These are phyloP conservation scores for Pterobdella sp. DNA, from an alignment of 2,888 invertebrate species.

Conservation along the genomic window DNA sequence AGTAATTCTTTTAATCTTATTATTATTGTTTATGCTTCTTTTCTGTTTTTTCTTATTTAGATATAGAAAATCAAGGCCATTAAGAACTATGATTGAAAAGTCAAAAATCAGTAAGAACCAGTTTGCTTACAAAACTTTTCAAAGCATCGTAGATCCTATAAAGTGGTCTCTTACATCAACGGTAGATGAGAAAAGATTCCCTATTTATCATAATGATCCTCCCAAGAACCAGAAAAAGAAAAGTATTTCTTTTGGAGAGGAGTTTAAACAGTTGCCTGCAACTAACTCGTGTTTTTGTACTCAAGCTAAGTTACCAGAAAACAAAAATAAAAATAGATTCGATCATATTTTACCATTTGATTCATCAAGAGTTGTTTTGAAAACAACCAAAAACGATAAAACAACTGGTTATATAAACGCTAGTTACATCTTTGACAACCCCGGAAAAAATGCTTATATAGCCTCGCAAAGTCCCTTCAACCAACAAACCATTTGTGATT, in stretches of 20 bases:
- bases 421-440: constrained; percentile 47
- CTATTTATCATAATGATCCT: constrained; percentile 25
- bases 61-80: constrained; percentile 29
- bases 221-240: neutral
- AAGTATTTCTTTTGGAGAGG: constrained; percentile 43
- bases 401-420: constrained; percentile 36
- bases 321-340: constrained; percentile 45
- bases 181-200: constrained; percentile 32
- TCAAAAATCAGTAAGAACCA: no score
- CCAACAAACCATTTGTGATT: constrained; percentile 48
- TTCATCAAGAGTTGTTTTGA: constrained; percentile 44
- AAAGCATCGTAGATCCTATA: neutral
- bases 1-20: neutral
- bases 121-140: constrained; percentile 27
- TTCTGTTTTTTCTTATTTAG: constrained; percentile 39
- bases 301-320: constrained; percentile 40
- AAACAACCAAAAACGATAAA: constrained; percentile 7
- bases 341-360: constrained; percentile 49
- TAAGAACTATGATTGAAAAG: constrained; percentile 29
- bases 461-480: constrained; percentile 54
- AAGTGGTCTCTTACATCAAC: constrained; percentile 37
- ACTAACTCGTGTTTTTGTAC: constrained; percentile 39
- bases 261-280: constrained; percentile 45
- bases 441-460: constrained; percentile 50
- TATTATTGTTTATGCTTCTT: constrained; percentile 36